Base-by-base conservation (phyloP, 2,888 invertebrate species). In the Nowickia ferox region DNA sequence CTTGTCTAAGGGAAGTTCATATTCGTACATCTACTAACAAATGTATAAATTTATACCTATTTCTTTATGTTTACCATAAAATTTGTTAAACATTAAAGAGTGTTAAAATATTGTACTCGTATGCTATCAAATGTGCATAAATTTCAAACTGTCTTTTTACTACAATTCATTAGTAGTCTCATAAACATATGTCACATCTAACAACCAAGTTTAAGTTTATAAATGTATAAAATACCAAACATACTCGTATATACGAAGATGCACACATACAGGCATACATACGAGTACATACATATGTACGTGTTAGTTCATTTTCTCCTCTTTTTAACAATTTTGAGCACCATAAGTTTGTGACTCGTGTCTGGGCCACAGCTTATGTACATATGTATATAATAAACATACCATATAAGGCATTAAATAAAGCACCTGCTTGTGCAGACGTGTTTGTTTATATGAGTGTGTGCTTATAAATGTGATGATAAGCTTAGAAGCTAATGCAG, bases 401-500 rank as follows among this genome's bases (percentile, higher is more conserved):
- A 30, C 30, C 46, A 30, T 46, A 63, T 13, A 30, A 74, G 42
- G 51, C 71, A 84, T 84, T 76, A 76, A 79, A 76, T 65, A 71
- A 80, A 80, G 80, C 80, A 59, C 44, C 79, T 69, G 75, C 51
- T 55, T 63, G 57, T 48, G 19, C 1, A 57, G 19, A 19, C 44
- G 8, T 11, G 13, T 6, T n/a, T 53, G 44, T 11, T 6, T 42
- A 17, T 38, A 1, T 46, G 55, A 57, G 42, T 57, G 15, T 51
- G 57, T 38, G 40, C 15, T 9, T 44, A 57, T 51, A 77, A 77
- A 44, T 77, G 66, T 77, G 40, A 72, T 72, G 61, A 42, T 71
- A 46, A 76, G 55, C 80, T 76, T 76, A 76, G 38, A 53, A 84
- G 59, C 71, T 80, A 84, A 84, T 66, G 76, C 76, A 61, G 72